Conservation (phyloP, 1,140 invertebrate species). For the Cyclargus thomasi region DNA sequence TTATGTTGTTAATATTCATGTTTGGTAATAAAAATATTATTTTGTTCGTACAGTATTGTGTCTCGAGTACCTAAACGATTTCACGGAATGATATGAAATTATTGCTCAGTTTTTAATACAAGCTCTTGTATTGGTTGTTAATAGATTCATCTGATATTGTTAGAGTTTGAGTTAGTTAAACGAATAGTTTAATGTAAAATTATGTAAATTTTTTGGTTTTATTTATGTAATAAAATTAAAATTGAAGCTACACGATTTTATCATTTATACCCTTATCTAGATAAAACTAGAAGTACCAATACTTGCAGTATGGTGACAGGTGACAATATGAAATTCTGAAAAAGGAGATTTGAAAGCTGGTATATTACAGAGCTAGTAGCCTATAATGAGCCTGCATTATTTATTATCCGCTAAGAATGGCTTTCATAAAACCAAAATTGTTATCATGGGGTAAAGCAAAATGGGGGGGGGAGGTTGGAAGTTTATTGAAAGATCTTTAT, state of each 20-base stretch:
- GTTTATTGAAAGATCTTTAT: too few relatives aligned
- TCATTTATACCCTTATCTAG: background rate
- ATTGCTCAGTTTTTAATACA: background rate
- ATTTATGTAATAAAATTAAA: conserved; percentile 17
- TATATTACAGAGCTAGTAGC: too few relatives aligned
- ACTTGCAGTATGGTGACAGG: too few relatives aligned
- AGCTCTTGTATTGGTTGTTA: background rate
- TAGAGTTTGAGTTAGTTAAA: conserved; percentile 9
- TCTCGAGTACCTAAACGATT: background rate
- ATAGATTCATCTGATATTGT: background rate
- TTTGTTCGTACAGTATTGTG: background rate
- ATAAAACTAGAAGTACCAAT: too few relatives aligned
- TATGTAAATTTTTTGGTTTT: conserved; percentile 15
- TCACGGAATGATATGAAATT: background rate
- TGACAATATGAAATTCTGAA: too few relatives aligned
- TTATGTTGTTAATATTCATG: background rate
- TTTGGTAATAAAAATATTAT: background rate
- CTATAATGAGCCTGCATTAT: too few relatives aligned
- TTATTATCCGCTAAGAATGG: too few relatives aligned
- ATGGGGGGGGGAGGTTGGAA: too few relatives aligned
- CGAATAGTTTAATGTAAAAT: conserved; percentile 15
- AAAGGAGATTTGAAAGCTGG: too few relatives aligned
- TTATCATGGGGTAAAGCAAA: too few relatives aligned
- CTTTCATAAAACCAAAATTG: too few relatives aligned
- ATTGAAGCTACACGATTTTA: background rate